Percentiles rank a stretch among this genome's conserved stretches.
phyloP scores from a whole-genome alignment of 2,888 invertebrate genomes.

The Spicauda simplicius region DNA sequence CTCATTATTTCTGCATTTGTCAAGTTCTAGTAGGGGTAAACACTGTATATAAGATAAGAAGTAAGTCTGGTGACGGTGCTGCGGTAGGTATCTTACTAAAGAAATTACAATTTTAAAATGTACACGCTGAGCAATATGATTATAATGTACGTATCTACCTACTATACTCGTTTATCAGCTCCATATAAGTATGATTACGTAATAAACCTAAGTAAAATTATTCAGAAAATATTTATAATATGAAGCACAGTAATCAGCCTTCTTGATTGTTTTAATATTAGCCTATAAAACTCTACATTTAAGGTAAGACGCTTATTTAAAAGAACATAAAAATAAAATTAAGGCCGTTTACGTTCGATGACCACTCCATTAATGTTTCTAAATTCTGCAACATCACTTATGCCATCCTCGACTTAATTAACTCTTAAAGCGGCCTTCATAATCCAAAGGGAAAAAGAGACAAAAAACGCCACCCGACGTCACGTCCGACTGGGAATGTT shows the following conservation, averaged over 20 bases:
- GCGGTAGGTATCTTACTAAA: no score
- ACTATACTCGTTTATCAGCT: no score
- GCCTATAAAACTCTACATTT: slow-evolving; percentile 19
- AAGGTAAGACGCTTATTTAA: slow-evolving; percentile 20
- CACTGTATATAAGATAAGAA: no score
- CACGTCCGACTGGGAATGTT: slow-evolving; percentile 75
- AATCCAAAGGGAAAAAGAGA: slow-evolving; percentile 70
- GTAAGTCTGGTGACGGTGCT: no score
- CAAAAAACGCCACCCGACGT: slow-evolving; percentile 75
- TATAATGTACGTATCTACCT: no score
- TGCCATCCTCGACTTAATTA: slow-evolving; percentile 75
- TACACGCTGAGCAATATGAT: no score
- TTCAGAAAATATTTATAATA: neutral
- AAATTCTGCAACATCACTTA: slow-evolving; percentile 73
- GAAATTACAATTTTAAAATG: no score
- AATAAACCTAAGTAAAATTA: neutral
- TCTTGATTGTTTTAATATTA: slow-evolving; percentile 21
- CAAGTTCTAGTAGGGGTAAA: no score
- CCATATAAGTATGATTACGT: neutral
- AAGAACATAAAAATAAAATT: slow-evolving; percentile 35
- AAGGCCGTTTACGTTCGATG: slow-evolving; percentile 49
- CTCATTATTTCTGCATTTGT: no score
- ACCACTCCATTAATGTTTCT: slow-evolving; percentile 50
- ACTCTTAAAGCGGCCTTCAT: slow-evolving; percentile 70
- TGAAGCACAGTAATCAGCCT: slow-evolving; percentile 1